phyloP scores from a whole-genome alignment of 2,797 vertebrate species.

The Cryptoblepharus egeriae region DNA sequence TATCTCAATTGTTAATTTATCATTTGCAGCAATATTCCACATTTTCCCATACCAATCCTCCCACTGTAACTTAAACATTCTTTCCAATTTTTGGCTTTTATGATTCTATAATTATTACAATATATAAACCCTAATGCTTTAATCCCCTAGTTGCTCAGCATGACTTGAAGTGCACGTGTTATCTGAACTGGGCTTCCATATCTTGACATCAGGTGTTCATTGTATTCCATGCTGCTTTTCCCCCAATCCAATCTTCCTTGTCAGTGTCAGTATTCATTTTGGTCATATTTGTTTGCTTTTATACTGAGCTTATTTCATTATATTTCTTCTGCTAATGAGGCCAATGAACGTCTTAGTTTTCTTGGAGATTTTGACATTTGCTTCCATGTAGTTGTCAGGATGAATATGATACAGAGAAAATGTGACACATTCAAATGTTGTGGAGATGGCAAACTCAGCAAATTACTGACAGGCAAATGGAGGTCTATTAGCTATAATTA shows the following conservation, averaged over 20 bases:
- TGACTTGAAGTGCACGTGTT: background rate
- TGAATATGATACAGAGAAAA: background rate
- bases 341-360: conserved; percentile 11
- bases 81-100: no score
- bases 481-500: conserved; percentile 44
- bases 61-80: no score
- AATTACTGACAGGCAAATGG: conserved; percentile 36
- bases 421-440: conserved; percentile 24
- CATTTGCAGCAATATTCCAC: no score
- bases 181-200: background rate
- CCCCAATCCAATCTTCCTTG: background rate
- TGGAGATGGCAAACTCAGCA: conserved; percentile 19
- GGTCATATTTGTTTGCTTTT: conserved; percentile 28
- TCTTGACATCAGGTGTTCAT: background rate
- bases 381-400: background rate
- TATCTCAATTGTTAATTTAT: no score
- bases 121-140: no score
- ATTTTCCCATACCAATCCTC: no score
- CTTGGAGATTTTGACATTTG: conserved; percentile 34
- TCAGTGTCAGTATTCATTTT: conserved; percentile 16
- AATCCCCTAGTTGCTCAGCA: no score
- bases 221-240: background rate
- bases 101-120: no score
- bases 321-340: conserved; percentile 22
- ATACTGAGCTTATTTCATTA: conserved; percentile 10